phyloP scores from a whole-genome alignment of 1,140 invertebrate species.

The Drosophila arawakana region DNA sequence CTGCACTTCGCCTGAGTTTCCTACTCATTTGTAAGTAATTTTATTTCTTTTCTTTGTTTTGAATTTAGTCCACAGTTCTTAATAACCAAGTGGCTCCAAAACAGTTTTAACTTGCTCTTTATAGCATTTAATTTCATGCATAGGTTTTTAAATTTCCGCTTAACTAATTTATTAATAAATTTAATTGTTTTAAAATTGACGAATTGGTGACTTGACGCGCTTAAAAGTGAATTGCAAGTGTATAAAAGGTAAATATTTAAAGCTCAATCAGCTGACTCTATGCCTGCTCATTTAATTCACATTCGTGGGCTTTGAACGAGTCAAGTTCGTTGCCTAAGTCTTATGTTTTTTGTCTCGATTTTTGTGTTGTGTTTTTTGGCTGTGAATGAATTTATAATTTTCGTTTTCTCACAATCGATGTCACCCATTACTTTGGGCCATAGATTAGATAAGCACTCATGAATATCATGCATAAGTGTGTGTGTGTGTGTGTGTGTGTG shows the following conservation, averaged over 20 bases:
- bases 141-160: too few relatives aligned
- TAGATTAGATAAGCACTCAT: conserved; percentile 32
- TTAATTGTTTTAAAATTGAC: too few relatives aligned
- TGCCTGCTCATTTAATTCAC: conserved; percentile 18
- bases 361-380: background rate
- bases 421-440: conserved; percentile 20
- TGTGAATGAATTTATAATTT: conserved; percentile 68
- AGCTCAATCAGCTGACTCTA: conserved; percentile 12
- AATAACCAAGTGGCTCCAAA: too few relatives aligned
- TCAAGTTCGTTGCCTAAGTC: conserved; percentile 77
- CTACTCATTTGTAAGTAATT: too few relatives aligned
- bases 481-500: background rate
- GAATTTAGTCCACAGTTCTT: too few relatives aligned
- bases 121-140: too few relatives aligned
- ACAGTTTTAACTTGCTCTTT: too few relatives aligned
- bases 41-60: too few relatives aligned
- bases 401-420: conserved; percentile 51
- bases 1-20: too few relatives aligned
- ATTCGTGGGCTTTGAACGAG: conserved; percentile 5
- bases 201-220: too few relatives aligned
- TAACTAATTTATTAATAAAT: too few relatives aligned
- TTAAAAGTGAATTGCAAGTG: too few relatives aligned
- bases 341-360: conserved; percentile 54
- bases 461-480: conserved; percentile 1
- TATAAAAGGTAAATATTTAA: background rate